A percentile compares a stretch with the other conserved stretches of the same genome.
Conservation (phyloP, 2,113 vertebrate genomes). For the Gymnorhina tibicen region DNA sequence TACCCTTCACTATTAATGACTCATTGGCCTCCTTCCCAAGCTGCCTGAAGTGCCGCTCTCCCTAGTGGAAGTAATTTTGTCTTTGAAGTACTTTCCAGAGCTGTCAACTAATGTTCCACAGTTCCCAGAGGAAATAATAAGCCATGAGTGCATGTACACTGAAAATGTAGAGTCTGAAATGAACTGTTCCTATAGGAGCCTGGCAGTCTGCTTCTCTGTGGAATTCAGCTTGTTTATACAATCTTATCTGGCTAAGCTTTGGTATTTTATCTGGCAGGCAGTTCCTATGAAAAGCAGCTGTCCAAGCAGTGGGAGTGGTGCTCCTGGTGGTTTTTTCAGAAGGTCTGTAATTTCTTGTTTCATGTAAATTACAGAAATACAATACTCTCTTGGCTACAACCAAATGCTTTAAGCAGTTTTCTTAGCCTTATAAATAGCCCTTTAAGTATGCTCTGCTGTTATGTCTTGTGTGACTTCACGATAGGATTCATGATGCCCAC, state of each 20-base stretch:
- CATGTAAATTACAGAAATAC: slow-evolving; percentile 48
- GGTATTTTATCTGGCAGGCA: slow-evolving; percentile 73
- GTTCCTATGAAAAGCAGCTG: slow-evolving; percentile 72
- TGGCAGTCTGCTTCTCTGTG: slow-evolving; percentile 64
- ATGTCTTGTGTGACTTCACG: neutral
- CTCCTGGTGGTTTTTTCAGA: slow-evolving; percentile 58
- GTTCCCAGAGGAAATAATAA: slow-evolving; percentile 69
- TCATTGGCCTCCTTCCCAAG: slow-evolving; percentile 63
- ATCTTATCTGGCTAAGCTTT: slow-evolving; percentile 70
- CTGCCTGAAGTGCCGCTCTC: slow-evolving; percentile 62
- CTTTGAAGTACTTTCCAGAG: slow-evolving; percentile 73
- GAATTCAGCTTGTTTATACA: slow-evolving; percentile 73
- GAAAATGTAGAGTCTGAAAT: slow-evolving; percentile 38
- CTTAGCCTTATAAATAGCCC: neutral
- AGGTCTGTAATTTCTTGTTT: slow-evolving; percentile 59
- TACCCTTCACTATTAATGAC: slow-evolving; percentile 60
- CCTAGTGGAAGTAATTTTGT: slow-evolving; percentile 61
- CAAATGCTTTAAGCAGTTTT: slow-evolving; percentile 13
- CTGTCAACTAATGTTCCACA: slow-evolving; percentile 65
- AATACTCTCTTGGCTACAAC: slow-evolving; percentile 1
- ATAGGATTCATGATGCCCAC: neutral
- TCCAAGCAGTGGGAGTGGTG: slow-evolving; percentile 67
- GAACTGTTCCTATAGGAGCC: slow-evolving; percentile 61
- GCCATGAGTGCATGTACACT: slow-evolving; percentile 50
- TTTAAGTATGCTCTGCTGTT: neutral